Conservation (phyloP, 2,113 vertebrate genomes). For the Gymnarchus niloticus region DNA sequence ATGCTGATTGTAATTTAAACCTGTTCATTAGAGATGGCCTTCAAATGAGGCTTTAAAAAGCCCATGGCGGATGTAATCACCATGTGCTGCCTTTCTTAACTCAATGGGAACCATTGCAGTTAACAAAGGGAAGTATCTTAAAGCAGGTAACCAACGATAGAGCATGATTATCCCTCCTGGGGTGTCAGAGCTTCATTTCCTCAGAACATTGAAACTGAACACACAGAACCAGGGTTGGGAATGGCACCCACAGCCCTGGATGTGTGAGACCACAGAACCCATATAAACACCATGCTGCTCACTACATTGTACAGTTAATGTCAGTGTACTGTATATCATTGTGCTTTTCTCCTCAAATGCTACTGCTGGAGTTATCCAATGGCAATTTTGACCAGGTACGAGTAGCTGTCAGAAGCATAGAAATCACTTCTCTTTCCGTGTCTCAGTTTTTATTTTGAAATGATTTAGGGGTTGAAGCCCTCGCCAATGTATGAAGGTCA, state of each 20-base stretch:
- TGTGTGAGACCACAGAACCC: neutral
- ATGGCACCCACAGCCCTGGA: neutral
- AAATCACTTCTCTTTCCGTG: neutral
- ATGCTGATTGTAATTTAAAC: neutral
- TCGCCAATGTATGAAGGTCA: neutral
- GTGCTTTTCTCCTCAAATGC: neutral
- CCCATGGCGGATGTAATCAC: neutral
- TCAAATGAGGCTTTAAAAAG: neutral
- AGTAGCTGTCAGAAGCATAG: constrained; percentile 7
- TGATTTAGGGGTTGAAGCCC: neutral
- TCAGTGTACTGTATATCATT: neutral
- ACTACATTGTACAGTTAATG: neutral
- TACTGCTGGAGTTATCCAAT: neutral
- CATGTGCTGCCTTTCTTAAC: neutral
- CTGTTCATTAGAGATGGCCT: neutral
- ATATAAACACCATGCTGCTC: too few species aligned
- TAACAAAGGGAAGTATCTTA: neutral
- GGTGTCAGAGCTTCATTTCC: neutral
- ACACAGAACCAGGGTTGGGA: neutral
- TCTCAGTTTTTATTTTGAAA: neutral
- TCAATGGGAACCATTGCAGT: neutral
- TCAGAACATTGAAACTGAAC: neutral
- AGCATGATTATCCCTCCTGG: neutral
- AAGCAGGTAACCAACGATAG: neutral
- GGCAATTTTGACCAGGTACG: neutral